These are phyloP conservation scores for Ctenoplectra terminalis DNA, from an alignment of 1,140 invertebrate genomes.

Conservation along the genomic window DNA sequence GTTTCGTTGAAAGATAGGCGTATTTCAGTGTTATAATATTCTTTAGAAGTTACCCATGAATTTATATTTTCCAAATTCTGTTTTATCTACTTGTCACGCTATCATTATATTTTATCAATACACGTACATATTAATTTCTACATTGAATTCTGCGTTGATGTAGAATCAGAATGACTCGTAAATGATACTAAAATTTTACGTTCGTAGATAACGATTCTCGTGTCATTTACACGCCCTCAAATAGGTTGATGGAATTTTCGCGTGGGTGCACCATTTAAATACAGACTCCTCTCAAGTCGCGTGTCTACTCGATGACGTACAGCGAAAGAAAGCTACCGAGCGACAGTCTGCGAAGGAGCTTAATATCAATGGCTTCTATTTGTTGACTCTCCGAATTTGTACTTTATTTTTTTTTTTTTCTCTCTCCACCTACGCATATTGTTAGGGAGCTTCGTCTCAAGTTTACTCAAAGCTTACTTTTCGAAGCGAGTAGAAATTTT, in stretches of 20 bases:
- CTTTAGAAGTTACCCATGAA: no score
- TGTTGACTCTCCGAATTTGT: background rate
- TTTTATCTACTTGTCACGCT: no score
- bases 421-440: no score
- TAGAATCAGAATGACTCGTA: background rate
- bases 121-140: no score
- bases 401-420: no score
- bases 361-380: background rate
- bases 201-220: conserved; percentile 16
- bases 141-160: background rate
- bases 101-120: no score
- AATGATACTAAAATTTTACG: background rate
- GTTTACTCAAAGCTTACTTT: background rate
- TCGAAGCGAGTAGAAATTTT: background rate
- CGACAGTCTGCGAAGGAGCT: background rate
- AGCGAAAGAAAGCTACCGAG: background rate
- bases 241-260: conserved; percentile 36
- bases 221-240: conserved; percentile 22
- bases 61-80: no score
- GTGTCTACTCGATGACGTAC: background rate
- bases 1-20: no score
- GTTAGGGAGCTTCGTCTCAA: background rate
- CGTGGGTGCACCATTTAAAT: conserved; percentile 50
- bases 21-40: no score
- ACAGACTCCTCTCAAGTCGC: conserved; percentile 7